Percentiles rank a stretch among this genome's conserved stretches.
phyloP scores from a whole-genome alignment of 2,888 invertebrate genomes.

The Torymus aiolomorphi region DNA sequence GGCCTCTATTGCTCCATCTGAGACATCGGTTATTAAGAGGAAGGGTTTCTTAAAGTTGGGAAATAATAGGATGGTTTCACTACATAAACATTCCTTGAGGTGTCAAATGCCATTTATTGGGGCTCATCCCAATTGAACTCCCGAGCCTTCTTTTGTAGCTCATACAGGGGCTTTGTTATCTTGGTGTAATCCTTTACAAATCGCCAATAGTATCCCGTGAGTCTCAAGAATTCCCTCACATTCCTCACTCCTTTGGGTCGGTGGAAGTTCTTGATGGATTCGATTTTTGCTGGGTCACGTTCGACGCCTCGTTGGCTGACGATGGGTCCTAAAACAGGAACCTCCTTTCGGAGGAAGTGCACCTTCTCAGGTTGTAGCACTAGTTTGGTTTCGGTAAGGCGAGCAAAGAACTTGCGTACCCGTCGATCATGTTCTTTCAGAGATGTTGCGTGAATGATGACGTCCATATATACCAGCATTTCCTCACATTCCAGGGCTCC shows the following conservation, averaged over 20 bases:
- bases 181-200: not conserved
- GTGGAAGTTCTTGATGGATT: no score
- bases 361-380: no score
- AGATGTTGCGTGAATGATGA: not conserved
- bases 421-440: no score
- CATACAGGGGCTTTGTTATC: not conserved
- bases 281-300: no score
- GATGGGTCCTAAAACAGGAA: no score
- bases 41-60: not conserved
- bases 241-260: not conserved
- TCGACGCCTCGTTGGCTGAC: no score
- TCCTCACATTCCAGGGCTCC: not conserved
- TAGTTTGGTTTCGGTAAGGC: no score
- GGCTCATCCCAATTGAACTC: not conserved
- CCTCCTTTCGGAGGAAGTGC: no score
- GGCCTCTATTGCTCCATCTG: not conserved
- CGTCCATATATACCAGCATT: not conserved
- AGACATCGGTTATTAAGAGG: not conserved
- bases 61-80: not conserved
- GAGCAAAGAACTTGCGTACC: no score
- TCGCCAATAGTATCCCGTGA: not conserved
- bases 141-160: not conserved
- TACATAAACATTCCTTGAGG: not conserved
- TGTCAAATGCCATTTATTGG: not conserved
- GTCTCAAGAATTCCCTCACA: not conserved